Evolutionary conservation across 2,797 vertebrate species (phyloP), one percentile per base, ranked within the genome.

Genomic region (Pristis pectinata): DNA sequence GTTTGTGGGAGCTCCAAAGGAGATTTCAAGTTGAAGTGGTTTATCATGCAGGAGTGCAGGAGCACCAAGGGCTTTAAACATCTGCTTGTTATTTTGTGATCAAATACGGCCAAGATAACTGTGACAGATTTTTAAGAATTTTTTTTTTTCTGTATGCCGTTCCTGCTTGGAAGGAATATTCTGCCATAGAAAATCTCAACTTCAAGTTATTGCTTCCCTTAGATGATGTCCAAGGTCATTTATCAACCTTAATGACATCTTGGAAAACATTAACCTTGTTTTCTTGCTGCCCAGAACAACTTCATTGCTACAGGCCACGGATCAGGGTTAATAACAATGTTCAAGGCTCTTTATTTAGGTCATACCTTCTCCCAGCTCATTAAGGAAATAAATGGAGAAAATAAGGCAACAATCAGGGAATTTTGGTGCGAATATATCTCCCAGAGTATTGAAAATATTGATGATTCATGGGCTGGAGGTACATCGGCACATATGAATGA

Each of bases 11-110:
- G 94, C 24, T 83, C 94, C n/a, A 83, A 56, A 37, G 94, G 83
- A 72, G 67, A 93, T 94, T 93, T 64, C 67, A 94, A 93, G 85
- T 93, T 94, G 24, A 94, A 94, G 64, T 72, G 59, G 19, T 94
- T 27, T 92, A 93, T 24, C 94, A 82, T 15, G 61, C 94, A 9
- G n/a, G n/a, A n/a, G n/a, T n/a, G n/a, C n/a, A n/a, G 82, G 49
- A 49, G 79, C 56, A 41, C 70, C 94, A 37, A 72, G 49, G 72
- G 79, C 80, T 59, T 87, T 94, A 83, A 93, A 80, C 79, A 70
- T 22, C 27, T 64, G 27, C 70, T 24, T 93, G 94, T 72, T 44
- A 83, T 83, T 94, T 72, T 64, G 56, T 44, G 49, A 37, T 74
- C 79, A 83, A 94, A 94, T 64, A 83, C 79, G 56, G 59, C 49